These are phyloP conservation scores for Peromyscus attwateri DNA, from an alignment of 2,797 vertebrate genomes.

Conservation along the genomic window DNA sequence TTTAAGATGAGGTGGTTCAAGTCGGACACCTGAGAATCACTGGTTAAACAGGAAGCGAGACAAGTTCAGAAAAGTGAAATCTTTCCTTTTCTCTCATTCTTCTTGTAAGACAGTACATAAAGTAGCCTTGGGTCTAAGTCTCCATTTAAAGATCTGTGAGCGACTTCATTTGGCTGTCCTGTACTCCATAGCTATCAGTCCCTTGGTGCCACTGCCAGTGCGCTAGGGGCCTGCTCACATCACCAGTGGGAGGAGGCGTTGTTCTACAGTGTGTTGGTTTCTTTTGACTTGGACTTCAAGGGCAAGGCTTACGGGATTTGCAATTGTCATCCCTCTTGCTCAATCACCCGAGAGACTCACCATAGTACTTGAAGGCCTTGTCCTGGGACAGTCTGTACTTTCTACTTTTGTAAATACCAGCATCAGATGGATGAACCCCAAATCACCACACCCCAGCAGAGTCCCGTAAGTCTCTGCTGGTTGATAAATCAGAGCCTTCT, in stretches of 20 bases:
- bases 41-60: not conserved
- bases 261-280: slow-evolving; percentile 38
- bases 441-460: slow-evolving; percentile 67
- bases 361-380: not conserved
- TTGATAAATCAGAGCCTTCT: slow-evolving; percentile 40
- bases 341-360: slow-evolving; percentile 58
- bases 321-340: slow-evolving; percentile 70
- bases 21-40: not conserved
- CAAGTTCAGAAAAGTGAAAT: not conserved
- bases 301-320: not conserved
- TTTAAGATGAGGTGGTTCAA: not conserved
- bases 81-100: slow-evolving; percentile 48
- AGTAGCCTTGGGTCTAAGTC: not conserved
- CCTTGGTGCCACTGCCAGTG: not conserved
- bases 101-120: slow-evolving; percentile 1
- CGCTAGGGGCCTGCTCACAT: not conserved
- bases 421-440: slow-evolving; percentile 26
- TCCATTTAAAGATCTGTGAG: not conserved
- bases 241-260: not conserved
- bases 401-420: slow-evolving; percentile 62
- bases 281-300: slow-evolving; percentile 42
- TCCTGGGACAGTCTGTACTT: slow-evolving; percentile 72
- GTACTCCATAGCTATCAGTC: not conserved
- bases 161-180: not conserved
- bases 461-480: slow-evolving; percentile 21